Conservation (phyloP, 2,888 invertebrate genomes). For the Plemyria rubiginata region DNA sequence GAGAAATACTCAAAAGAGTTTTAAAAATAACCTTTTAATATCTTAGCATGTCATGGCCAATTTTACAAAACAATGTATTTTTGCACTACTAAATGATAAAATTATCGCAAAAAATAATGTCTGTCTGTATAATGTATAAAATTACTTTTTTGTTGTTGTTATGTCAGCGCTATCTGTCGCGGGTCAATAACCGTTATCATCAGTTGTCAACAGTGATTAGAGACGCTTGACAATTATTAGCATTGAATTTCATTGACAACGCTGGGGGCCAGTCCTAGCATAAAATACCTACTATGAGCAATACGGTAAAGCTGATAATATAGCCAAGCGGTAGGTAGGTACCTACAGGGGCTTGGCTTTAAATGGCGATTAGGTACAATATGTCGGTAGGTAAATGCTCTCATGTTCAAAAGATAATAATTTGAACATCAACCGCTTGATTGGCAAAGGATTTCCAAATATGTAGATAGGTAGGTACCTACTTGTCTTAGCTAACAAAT, state of each 20-base stretch:
- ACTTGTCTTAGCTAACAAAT: too few relatives aligned
- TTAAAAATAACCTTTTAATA: slow-evolving; percentile 24
- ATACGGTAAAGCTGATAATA: background rate
- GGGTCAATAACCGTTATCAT: slow-evolving; percentile 57
- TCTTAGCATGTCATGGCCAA: slow-evolving; percentile 49
- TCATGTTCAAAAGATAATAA: too few relatives aligned
- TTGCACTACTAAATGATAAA: slow-evolving; percentile 41
- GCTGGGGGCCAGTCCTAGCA: slow-evolving; percentile 20
- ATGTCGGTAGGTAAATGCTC: too few relatives aligned
- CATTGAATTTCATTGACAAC: slow-evolving; percentile 41
- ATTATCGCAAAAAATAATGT: slow-evolving; percentile 48
- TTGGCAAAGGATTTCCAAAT: too few relatives aligned
- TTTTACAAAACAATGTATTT: slow-evolving; percentile 42
- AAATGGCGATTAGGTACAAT: too few relatives aligned
- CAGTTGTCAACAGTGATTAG: slow-evolving; percentile 52
- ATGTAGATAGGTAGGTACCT: too few relatives aligned
- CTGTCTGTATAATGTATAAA: slow-evolving; percentile 50
- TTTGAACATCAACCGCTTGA: too few relatives aligned
- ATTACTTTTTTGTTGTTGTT: slow-evolving; percentile 49
- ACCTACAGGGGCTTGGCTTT: too few relatives aligned
- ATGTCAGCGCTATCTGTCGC: slow-evolving; percentile 42
- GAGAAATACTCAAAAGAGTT: too few relatives aligned
- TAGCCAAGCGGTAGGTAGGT: too few relatives aligned
- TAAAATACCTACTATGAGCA: background rate
- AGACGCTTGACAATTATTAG: slow-evolving; percentile 45